These are phyloP conservation scores for Seira ritae DNA, from an alignment of 2,888 invertebrate species.

Conservation along the genomic window DNA sequence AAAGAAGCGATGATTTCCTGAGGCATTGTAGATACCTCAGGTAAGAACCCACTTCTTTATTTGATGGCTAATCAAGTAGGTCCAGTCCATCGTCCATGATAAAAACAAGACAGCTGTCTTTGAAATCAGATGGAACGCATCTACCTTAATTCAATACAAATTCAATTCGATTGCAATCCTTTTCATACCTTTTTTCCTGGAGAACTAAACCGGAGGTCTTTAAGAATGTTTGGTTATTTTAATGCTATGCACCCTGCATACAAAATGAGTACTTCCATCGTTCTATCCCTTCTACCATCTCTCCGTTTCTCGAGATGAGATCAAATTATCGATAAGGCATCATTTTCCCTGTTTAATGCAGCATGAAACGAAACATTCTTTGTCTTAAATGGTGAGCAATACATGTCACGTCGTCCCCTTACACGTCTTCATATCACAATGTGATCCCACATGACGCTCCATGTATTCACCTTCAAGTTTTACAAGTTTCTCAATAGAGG, in stretches of 20 bases:
- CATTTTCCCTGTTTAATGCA: slow-evolving; percentile 2
- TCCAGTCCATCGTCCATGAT: no score
- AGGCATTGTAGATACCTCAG: no score
- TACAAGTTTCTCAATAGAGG: slow-evolving; percentile 15
- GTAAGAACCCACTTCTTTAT: neutral
- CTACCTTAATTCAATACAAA: neutral
- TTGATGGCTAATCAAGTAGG: no score
- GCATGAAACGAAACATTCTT: slow-evolving; percentile 23
- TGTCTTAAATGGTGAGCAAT: slow-evolving; percentile 51
- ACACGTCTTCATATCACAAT: slow-evolving; percentile 32
- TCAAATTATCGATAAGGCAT: slow-evolving; percentile 60
- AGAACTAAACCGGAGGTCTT: slow-evolving; percentile 42
- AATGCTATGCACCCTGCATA: slow-evolving; percentile 48
- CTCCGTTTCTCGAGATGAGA: slow-evolving; percentile 27
- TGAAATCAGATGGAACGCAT: neutral
- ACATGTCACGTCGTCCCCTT: slow-evolving; percentile 49
- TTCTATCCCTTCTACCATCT: neutral
- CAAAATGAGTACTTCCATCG: slow-evolving; percentile 20
- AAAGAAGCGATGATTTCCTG: no score
- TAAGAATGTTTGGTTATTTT: slow-evolving; percentile 37
- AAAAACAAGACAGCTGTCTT: neutral
- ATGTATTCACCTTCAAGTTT: neutral
- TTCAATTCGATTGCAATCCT: no score
- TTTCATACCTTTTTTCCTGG: no score
- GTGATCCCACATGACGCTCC: neutral